Evolutionary conservation across 2,113 vertebrate genomes (phyloP).

Genomic region (Myrmecobius fasciatus): DNA sequence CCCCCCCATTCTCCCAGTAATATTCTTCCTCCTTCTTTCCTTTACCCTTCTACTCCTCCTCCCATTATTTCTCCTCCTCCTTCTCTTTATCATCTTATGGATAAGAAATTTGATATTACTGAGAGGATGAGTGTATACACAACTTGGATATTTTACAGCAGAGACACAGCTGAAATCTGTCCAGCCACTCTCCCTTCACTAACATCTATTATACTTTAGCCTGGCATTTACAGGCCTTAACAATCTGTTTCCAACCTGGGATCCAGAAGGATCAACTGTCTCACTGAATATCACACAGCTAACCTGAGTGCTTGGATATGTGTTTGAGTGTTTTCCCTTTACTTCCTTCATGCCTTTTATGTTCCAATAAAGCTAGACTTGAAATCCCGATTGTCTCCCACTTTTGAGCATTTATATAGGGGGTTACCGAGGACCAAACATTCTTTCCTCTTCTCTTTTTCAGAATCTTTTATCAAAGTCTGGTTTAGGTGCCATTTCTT

Average conservation of each 20-base stretch:
- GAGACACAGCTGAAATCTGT: background rate
- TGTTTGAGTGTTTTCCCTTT: background rate
- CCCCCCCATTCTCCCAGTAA: background rate
- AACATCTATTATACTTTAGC: background rate
- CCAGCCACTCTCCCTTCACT: background rate
- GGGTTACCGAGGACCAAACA: background rate
- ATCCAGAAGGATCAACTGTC: background rate
- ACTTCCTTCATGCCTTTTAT: background rate
- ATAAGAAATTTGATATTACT: background rate
- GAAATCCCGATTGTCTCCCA: background rate
- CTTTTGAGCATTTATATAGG: background rate
- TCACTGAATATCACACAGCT: background rate
- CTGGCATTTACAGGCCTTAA: background rate
- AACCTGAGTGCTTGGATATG: background rate
- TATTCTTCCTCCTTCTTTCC: too few species aligned
- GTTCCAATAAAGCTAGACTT: background rate
- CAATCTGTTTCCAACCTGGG: background rate
- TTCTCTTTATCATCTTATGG: background rate
- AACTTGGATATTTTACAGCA: background rate
- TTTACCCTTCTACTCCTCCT: too few species aligned
- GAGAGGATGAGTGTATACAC: background rate
- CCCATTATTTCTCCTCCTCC: too few species aligned
- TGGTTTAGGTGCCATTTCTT: background rate
- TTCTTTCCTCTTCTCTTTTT: background rate
- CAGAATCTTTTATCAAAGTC: background rate